Evolutionary conservation across 2,113 vertebrate genomes (phyloP), one percentile per base, ranked within the genome.

Genomic region (Amphilophus citrinellus): DNA sequence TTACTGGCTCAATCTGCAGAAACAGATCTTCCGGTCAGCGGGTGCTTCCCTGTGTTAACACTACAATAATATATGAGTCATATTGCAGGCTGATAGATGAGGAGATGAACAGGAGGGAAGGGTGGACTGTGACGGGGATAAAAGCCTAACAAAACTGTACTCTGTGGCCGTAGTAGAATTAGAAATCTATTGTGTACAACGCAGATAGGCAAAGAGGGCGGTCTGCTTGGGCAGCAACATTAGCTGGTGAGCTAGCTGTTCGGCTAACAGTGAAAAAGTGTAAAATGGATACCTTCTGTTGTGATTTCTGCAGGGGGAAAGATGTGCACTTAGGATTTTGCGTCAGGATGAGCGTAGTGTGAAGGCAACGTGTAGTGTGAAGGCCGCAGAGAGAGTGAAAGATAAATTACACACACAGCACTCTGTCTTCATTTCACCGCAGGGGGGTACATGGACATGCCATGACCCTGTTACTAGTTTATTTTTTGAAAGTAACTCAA

Each of bases 21-120:
- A 96, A 93, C 96, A 97, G 96, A 96, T 94, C 92, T 96, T 97
- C 96, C 97, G 94, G 89, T 90, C 71, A 87, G 89, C 91, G 73
- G 90, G 95, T 94, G 10, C 93, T 95, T 81, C 95, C 86, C 87
- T 89, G 5, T 6, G 86, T 94, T 92, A 93, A 82, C 93, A 35
- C 92, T 95, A 95, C 94, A 96, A 97, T 96, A 96, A 96, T 92
- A 90, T 6, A 91, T 92, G 94, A 95, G 84, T 88, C 94, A 91
- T 76, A 81, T 68, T 22, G 71, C 61, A 42, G 85, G 82, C 90
- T 79, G 90, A 92, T 93, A 90, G 91, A 92, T 58, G 83, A 77
- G 85, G 80, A 87, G 91, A 84, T 87, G 90, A 84, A 90, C 87
- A 82, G 80, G 85, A 89, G 89, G 85, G 86, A 87, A 86, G 66